Base-by-base conservation (phyloP, 2,113 vertebrate species). In the Heterotilapia buettikoferi region DNA sequence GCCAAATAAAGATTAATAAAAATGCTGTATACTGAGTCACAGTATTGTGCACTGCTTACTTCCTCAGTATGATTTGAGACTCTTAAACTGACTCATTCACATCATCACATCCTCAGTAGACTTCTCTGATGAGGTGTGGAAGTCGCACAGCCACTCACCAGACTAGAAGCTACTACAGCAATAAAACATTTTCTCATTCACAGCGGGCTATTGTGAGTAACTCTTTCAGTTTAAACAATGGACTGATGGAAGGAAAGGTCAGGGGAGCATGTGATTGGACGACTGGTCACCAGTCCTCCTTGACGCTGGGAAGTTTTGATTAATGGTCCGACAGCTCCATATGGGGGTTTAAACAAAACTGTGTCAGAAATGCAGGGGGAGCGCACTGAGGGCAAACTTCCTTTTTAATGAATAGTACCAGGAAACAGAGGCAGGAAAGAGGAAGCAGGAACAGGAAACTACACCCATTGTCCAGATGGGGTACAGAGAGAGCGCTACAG, bases 341-440 rank as follows among this genome's bases (percentile, higher is more conserved):
- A 61, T 88, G 90, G 88, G 93, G 90, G 76, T 88, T 83, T 86
- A 76, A 82, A 78, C 81, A 82, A 90, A 89, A 87, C 61, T 83
- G 81, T 31, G 83, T 90, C 82, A 61, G 79, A 87, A 79, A 80
- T 53, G 59, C 38, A 8, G 40, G 50, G 53, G 88, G 86, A 50
- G 88, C 29, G 83, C 61, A 73, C 18, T 38, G 47, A 68, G 82
- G 82, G 88, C 61, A 86, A 78, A 82, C 93, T 94, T 95, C 93
- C 94, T 94, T 95, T 94, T 83, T 45, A 86, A 86, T 94, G 92
- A 95, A 95, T 94, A 86, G 94, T 14, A 93, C 88, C 91, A 95
- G 96, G 94, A 95, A 95, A 94, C 92, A 91, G 93, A 94, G 90
- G 91, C 95, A 95, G 95, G 95, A 96, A 96, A 95, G 61, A 94